Percentiles rank a stretch among this genome's conserved stretches.
phyloP scores from a whole-genome alignment of 2,113 vertebrate genomes.

The Vimba vimba region DNA sequence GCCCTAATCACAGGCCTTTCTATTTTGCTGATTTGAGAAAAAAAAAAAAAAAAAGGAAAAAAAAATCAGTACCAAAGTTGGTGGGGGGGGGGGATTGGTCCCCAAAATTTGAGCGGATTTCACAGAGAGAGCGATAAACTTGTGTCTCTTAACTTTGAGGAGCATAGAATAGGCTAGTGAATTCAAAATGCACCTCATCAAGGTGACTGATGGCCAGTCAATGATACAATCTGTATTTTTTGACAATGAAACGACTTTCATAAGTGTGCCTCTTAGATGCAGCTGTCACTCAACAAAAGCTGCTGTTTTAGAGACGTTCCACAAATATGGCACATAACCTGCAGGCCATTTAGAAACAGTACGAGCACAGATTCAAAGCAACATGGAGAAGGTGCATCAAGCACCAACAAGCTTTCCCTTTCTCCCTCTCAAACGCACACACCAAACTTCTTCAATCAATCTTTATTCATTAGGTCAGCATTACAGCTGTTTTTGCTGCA shows the following conservation, averaged over 20 bases:
- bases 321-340: conserved; percentile 25
- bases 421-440: neutral
- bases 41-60: no score
- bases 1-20: no score
- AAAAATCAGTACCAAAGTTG: no score
- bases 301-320: neutral
- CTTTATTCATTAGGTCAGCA: conserved; percentile 77
- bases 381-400: neutral
- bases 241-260: conserved; percentile 11
- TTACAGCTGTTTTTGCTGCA: conserved; percentile 74
- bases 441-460: conserved; percentile 64
- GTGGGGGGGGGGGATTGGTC: no score
- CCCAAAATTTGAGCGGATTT: neutral
- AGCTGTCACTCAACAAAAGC: conserved; percentile 15
- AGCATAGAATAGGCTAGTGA: neutral
- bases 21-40: no score
- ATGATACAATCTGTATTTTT: conserved; percentile 30
- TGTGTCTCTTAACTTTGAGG: neutral
- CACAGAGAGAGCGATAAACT: neutral
- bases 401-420: neutral
- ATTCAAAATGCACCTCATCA: conserved; percentile 33
- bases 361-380: neutral
- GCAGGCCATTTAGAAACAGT: conserved; percentile 21
- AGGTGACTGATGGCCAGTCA: conserved; percentile 33
- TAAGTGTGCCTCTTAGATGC: conserved; percentile 19